These are phyloP conservation scores for Pachypsylla venusta DNA, from an alignment of 1,140 invertebrate species.

Conservation along the genomic window DNA sequence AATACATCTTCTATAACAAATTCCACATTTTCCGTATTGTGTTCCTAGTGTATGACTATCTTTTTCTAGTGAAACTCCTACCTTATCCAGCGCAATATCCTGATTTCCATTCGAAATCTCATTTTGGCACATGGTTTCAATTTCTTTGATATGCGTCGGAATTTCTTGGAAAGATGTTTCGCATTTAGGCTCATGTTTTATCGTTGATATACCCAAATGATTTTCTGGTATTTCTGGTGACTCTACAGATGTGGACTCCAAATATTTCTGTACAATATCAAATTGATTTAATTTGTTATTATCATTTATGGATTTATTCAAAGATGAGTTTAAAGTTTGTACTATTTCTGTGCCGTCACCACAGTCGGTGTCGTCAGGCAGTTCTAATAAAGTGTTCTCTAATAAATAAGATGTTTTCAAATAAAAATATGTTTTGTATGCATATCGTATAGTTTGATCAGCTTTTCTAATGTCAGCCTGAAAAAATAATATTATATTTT, in stretches of 20 bases:
- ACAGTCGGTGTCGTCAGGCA: slow-evolving; percentile 12
- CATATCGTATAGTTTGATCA: slow-evolving; percentile 46
- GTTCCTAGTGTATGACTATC: no score
- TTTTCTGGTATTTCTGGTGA: slow-evolving; percentile 1
- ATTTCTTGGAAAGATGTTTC: no score
- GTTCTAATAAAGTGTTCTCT: slow-evolving; percentile 41
- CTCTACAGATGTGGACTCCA: neutral
- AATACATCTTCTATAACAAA: no score
- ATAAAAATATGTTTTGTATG: slow-evolving; percentile 66
- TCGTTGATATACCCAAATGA: neutral
- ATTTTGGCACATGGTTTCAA: slow-evolving; percentile 1
- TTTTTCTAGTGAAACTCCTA: no score
- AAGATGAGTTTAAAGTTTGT: slow-evolving; percentile 13
- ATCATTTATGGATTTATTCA: slow-evolving; percentile 15
- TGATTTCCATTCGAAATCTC: slow-evolving; percentile 25
- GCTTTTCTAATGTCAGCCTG: slow-evolving; percentile 63
- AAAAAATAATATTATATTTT: slow-evolving; percentile 22
- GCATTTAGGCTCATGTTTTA: neutral
- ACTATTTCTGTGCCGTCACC: slow-evolving; percentile 11
- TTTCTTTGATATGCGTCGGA: no score
- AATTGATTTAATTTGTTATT: slow-evolving; percentile 24
- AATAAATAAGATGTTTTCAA: slow-evolving; percentile 49
- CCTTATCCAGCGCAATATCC: no score
- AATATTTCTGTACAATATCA: slow-evolving; percentile 3
- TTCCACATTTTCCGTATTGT: no score